Evolutionary conservation across 2,888 invertebrate genomes (phyloP).

Genomic region (Conistra vaccinii): DNA sequence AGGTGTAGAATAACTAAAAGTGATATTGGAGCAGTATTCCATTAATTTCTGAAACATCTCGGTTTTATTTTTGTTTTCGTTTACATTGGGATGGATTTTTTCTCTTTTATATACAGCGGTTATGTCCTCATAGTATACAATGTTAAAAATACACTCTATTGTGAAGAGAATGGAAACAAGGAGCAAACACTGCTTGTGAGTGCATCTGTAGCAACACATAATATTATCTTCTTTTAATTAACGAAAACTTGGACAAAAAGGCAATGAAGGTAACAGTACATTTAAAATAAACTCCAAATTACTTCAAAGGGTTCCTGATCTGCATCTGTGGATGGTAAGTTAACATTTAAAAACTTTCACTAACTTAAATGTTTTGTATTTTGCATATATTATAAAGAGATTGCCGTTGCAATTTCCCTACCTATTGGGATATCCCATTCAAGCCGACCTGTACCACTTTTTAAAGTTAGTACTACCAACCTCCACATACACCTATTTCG

Average conservation of each 20-base stretch:
- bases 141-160: slow-evolving; percentile 26
- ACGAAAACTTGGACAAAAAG: slow-evolving; percentile 5
- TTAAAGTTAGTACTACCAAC: slow-evolving; percentile 26
- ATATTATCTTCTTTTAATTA: not conserved
- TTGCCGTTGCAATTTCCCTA: not conserved
- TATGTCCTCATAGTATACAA: slow-evolving; percentile 11
- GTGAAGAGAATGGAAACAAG: slow-evolving; percentile 15
- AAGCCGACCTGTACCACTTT: slow-evolving; percentile 35
- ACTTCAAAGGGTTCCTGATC: slow-evolving; percentile 22
- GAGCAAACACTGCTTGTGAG: slow-evolving; percentile 5
- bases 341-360: not conserved
- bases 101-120: not conserved
- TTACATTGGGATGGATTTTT: not conserved
- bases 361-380: not conserved
- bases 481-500: slow-evolving; percentile 40
- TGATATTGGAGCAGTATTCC: slow-evolving; percentile 1
- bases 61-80: not conserved
- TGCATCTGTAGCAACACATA: slow-evolving; percentile 20
- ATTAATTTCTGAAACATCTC: slow-evolving; percentile 8
- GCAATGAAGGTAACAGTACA: not conserved
- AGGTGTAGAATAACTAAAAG: not conserved
- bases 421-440: slow-evolving; percentile 29
- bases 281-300: slow-evolving; percentile 17
- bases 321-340: slow-evolving; percentile 16
- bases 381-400: not conserved